These are phyloP conservation scores for Seriola rivoliana DNA, from an alignment of 2,113 vertebrate genomes.

Conservation along the genomic window DNA sequence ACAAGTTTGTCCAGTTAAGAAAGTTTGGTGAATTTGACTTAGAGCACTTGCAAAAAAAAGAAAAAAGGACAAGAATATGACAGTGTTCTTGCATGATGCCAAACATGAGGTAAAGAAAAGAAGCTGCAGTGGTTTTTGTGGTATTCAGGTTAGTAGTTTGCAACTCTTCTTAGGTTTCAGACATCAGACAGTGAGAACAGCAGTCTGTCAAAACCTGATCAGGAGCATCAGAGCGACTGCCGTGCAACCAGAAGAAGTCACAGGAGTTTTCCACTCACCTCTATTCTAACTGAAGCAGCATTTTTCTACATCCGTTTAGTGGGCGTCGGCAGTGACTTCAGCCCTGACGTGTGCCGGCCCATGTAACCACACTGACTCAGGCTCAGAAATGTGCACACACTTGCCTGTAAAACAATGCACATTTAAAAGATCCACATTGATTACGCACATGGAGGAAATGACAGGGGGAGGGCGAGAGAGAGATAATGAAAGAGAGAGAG, in stretches of 20 bases:
- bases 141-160: neutral
- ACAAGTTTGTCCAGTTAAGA: neutral
- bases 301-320: constrained; percentile 12
- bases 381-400: constrained; percentile 53
- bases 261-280: constrained; percentile 64
- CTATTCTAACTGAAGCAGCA: neutral
- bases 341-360: constrained; percentile 19
- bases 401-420: constrained; percentile 39
- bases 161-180: constrained; percentile 12
- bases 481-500: too few species aligned
- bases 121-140: neutral
- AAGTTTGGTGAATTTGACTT: neutral
- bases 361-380: constrained; percentile 57
- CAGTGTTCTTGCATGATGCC: neutral
- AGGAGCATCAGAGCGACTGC: neutral
- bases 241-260: constrained; percentile 14
- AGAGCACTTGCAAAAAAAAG: too few species aligned
- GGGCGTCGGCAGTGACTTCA: constrained; percentile 36
- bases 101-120: rapidly evolving
- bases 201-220: neutral
- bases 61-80: neutral
- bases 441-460: constrained; percentile 33
- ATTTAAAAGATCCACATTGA: neutral
- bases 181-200: neutral
- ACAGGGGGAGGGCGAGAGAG: neutral